These are phyloP conservation scores for Dicyrtoma fusca DNA, from an alignment of 2,888 invertebrate species.

Conservation along the genomic window DNA sequence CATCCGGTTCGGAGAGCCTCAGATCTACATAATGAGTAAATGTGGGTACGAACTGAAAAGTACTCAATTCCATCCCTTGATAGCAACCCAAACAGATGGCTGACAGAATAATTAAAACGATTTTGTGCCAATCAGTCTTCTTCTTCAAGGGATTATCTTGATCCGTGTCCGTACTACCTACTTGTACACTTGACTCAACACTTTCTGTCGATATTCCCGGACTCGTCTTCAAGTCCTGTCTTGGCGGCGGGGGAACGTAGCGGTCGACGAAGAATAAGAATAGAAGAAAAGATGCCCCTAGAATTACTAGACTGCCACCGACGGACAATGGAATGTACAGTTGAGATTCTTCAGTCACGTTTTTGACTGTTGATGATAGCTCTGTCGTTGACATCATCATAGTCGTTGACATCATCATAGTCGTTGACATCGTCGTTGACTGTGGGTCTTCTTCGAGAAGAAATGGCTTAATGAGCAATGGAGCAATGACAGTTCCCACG, in stretches of 20 bases:
- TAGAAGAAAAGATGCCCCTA: slow-evolving; percentile 31
- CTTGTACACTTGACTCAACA: neutral
- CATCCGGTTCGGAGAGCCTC: slow-evolving; percentile 38
- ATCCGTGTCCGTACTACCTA: too few species aligned
- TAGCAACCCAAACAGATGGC: slow-evolving; percentile 40
- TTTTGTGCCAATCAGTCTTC: neutral
- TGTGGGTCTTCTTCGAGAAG: slow-evolving; percentile 25
- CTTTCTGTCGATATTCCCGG: neutral
- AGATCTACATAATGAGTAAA: slow-evolving; percentile 46
- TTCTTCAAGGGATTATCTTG: neutral
- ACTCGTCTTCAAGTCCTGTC: neutral
- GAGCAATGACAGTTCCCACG: slow-evolving; percentile 37
- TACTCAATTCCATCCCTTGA: slow-evolving; percentile 45
- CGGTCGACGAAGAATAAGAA: slow-evolving; percentile 40
- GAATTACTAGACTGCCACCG: slow-evolving; percentile 33
- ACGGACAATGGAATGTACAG: slow-evolving; percentile 46
- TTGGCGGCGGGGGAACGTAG: slow-evolving; percentile 42
- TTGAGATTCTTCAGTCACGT: slow-evolving; percentile 7
- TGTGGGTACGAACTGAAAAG: slow-evolving; percentile 46
- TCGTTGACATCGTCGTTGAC: neutral
- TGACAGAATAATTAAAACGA: slow-evolving; percentile 35
- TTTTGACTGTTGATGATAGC: too few species aligned
- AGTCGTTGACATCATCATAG: neutral
- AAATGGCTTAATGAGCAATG: slow-evolving; percentile 42
- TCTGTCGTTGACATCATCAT: neutral